A percentile compares a stretch with the other conserved stretches of the same genome.
Conservation (phyloP, 1,140 invertebrate species). For the Bursaphelenchus mucronatus region DNA sequence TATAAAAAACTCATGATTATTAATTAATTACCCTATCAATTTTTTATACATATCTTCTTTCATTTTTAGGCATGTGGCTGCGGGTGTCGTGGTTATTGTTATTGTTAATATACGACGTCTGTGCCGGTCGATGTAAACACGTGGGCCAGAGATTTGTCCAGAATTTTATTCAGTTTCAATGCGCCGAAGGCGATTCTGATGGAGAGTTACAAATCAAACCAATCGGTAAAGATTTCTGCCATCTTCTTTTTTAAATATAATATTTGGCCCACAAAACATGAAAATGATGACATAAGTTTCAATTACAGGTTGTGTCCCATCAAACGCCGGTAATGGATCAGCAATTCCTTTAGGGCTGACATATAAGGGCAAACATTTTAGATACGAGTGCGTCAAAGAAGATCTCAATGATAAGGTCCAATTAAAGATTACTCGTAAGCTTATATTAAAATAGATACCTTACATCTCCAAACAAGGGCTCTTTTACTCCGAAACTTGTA, state of each 20-base stretch:
- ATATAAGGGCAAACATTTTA: slow-evolving; percentile 10
- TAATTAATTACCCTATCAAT: no score
- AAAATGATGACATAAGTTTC: no score
- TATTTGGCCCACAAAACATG: no score
- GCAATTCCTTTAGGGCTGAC: slow-evolving; percentile 8
- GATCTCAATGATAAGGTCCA: not conserved
- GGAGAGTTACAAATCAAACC: not conserved
- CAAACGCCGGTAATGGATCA: slow-evolving; percentile 7
- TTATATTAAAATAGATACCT: not conserved
- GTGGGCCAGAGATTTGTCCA: slow-evolving; percentile 16
- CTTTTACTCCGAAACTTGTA: slow-evolving; percentile 6
- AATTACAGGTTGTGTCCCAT: slow-evolving; percentile 12
- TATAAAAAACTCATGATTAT: no score
- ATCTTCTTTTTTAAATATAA: no score
- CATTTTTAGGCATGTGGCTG: no score
- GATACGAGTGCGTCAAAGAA: slow-evolving; percentile 9
- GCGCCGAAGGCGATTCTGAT: not conserved
- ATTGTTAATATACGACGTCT: not conserved
- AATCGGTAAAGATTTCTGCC: slow-evolving; percentile 2
- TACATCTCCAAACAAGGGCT: no score
- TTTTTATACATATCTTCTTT: no score
- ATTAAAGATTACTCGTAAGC: slow-evolving; percentile 15
- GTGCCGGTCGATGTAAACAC: slow-evolving; percentile 9
- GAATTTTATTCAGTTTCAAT: slow-evolving; percentile 21
- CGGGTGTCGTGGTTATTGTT: not conserved